Conservation (phyloP, 1,140 invertebrate species). For the Pseudomyrmex dendroicus region DNA sequence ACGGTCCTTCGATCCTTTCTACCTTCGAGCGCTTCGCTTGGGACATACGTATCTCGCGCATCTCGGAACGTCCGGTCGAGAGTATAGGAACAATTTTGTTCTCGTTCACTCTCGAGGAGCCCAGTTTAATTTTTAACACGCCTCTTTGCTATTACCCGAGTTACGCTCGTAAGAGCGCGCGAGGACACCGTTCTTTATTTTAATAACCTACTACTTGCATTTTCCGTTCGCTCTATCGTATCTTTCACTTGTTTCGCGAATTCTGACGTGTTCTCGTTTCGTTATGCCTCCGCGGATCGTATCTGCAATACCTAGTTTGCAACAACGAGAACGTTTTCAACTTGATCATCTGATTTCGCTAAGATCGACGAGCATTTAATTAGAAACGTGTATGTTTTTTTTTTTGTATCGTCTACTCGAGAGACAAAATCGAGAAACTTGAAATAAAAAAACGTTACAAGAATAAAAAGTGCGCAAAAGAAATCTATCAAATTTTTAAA, state of each 20-base stretch:
- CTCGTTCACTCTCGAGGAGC: constrained; percentile 16
- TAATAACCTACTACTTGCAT: background rate
- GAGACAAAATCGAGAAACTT: too few relatives aligned
- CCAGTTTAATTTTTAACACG: constrained; percentile 35
- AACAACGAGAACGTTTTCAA: background rate
- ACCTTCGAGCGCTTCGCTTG: constrained; percentile 30
- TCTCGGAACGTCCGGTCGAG: constrained; percentile 38
- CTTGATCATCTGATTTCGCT: background rate
- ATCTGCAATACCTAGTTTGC: too few relatives aligned
- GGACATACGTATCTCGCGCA: background rate
- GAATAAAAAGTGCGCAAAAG: too few relatives aligned
- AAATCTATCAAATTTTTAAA: too few relatives aligned
- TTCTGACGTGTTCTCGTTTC: background rate
- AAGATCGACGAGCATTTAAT: too few relatives aligned
- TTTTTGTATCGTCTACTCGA: too few relatives aligned
- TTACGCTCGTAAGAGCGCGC: background rate
- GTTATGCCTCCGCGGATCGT: too few relatives aligned
- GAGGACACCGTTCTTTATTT: constrained; percentile 10
- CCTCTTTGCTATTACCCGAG: constrained; percentile 36
- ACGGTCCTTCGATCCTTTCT: constrained; percentile 33
- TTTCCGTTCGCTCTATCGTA: background rate
- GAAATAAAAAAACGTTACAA: too few relatives aligned
- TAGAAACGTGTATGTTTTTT: too few relatives aligned
- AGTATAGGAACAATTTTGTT: constrained; percentile 21
- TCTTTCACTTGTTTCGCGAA: constrained; percentile 21